Conservation (phyloP, 2,888 invertebrate species). For the Saturnia japonica region DNA sequence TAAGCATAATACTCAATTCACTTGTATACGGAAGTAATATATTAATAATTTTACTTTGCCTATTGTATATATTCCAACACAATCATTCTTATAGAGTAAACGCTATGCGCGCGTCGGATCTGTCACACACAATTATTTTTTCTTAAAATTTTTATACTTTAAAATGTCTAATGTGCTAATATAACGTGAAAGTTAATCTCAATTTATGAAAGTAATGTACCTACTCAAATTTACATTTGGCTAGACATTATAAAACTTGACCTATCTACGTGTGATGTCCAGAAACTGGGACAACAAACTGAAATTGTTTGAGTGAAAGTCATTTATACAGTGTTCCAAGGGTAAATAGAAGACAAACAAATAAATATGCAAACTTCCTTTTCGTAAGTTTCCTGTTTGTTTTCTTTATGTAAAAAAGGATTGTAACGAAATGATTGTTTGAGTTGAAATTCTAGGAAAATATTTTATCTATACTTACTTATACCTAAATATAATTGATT, state of each 20-base stretch:
- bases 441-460: background rate
- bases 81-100: too few relatives aligned
- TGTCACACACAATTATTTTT: too few relatives aligned
- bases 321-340: slow-evolving; percentile 27
- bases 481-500: background rate
- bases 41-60: too few relatives aligned
- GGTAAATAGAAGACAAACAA: slow-evolving; percentile 31
- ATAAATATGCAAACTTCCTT: slow-evolving; percentile 25
- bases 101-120: too few relatives aligned
- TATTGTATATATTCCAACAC: too few relatives aligned
- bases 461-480: too few relatives aligned
- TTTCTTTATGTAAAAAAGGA: background rate
- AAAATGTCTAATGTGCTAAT: background rate
- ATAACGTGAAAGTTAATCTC: background rate
- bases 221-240: background rate
- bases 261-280: slow-evolving; percentile 6
- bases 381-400: slow-evolving; percentile 10
- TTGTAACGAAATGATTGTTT: slow-evolving; percentile 4
- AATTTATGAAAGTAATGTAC: background rate
- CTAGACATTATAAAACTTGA: background rate
- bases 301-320: slow-evolving; percentile 27
- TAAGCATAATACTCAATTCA: too few relatives aligned
- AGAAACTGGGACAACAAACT: slow-evolving; percentile 16
- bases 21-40: too few relatives aligned
- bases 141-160: too few relatives aligned